A percentile compares a stretch with the other conserved stretches of the same genome.
phyloP scores from a whole-genome alignment of 2,888 invertebrate species.

The Drosophila imparisetae region DNA sequence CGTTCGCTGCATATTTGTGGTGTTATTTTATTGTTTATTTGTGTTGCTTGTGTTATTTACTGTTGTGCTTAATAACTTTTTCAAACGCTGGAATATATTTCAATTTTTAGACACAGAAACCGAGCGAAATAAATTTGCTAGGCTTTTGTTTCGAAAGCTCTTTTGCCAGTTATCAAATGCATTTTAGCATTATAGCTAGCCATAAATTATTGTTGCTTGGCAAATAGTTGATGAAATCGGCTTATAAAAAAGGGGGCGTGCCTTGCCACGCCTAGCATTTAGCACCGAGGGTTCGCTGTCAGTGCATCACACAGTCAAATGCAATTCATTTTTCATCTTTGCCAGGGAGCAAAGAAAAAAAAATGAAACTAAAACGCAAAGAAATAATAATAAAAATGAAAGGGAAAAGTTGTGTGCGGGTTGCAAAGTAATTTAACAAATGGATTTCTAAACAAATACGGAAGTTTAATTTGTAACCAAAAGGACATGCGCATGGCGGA shows the following conservation, averaged over 20 bases:
- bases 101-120: slow-evolving; percentile 64
- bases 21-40: slow-evolving; percentile 52
- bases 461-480: slow-evolving; percentile 78
- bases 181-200: slow-evolving; percentile 72
- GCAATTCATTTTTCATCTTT: slow-evolving; percentile 79
- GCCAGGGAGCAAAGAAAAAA: slow-evolving; percentile 14
- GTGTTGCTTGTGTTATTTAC: slow-evolving; percentile 66
- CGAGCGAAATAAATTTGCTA: slow-evolving; percentile 41
- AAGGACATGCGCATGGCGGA: slow-evolving; percentile 70
- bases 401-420: slow-evolving; percentile 59
- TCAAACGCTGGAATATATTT: slow-evolving; percentile 56
- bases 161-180: slow-evolving; percentile 70
- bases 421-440: slow-evolving; percentile 80
- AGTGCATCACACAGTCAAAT: slow-evolving; percentile 58
- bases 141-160: slow-evolving; percentile 56
- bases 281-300: slow-evolving; percentile 47
- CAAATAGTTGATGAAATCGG: slow-evolving; percentile 68
- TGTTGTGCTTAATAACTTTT: slow-evolving; percentile 67
- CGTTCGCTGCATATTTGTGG: slow-evolving; percentile 42
- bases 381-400: slow-evolving; percentile 33
- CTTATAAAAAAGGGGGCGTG: slow-evolving; percentile 48
- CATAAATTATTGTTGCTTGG: slow-evolving; percentile 71
- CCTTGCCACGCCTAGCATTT: slow-evolving; percentile 43
- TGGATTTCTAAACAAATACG: slow-evolving; percentile 81
- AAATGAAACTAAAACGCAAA: neutral